Evolutionary conservation across 2,113 vertebrate genomes (phyloP).

Genomic region (Phocoena phocoena): DNA sequence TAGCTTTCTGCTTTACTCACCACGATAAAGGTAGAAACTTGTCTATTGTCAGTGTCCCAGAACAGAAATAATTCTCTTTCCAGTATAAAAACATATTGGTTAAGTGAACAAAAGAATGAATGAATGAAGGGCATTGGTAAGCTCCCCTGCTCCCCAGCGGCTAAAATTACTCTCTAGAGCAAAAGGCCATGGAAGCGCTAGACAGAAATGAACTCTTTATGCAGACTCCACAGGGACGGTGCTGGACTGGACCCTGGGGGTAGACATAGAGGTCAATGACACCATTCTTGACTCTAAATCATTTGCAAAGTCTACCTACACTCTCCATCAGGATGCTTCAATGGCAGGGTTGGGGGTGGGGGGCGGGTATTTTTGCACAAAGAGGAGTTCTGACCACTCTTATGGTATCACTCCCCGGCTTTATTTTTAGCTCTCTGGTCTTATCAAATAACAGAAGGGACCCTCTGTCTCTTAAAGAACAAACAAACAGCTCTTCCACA

Average conservation of each 20-base stretch:
- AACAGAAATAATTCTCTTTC: background rate
- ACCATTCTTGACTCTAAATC: background rate
- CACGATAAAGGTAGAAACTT: background rate
- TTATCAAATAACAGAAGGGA: constrained; percentile 2
- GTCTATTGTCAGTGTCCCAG: background rate
- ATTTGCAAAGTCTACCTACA: background rate
- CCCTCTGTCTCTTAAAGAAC: constrained; percentile 1
- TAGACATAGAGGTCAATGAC: no score
- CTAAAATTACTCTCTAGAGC: background rate
- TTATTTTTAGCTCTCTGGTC: background rate
- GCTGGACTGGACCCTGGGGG: background rate
- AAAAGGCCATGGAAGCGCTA: background rate
- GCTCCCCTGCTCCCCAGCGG: background rate
- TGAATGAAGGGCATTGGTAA: background rate
- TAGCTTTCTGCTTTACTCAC: background rate
- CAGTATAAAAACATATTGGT: background rate
- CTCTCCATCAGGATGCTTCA: background rate
- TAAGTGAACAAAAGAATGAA: background rate
- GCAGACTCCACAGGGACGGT: background rate
- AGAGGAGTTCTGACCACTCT: background rate
- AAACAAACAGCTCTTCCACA: background rate
- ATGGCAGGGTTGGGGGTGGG: no score
- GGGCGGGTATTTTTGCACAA: background rate
- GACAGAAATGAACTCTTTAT: background rate
- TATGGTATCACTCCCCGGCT: background rate